Percentiles rank a stretch among this genome's conserved stretches.
phyloP scores from a whole-genome alignment of 2,888 invertebrate species.

The Dinocampus coccinellae region DNA sequence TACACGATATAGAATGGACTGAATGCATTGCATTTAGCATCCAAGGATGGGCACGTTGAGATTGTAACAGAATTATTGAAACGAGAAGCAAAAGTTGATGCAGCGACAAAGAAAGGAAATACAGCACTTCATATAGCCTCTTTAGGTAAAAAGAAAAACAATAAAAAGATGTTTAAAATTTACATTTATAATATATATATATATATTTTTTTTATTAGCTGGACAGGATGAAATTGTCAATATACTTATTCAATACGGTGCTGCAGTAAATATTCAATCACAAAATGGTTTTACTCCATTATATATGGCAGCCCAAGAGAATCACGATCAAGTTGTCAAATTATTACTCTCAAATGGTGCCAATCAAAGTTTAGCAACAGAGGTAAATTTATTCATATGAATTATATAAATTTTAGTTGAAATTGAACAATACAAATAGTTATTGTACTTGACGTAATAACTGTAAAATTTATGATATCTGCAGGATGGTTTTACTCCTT shows the following conservation, averaged over 20 bases:
- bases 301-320: conserved; percentile 99
- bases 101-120: conserved; percentile 97
- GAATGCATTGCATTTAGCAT: conserved; percentile 96
- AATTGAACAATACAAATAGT: not conserved
- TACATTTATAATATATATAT: not conserved
- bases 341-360: conserved; percentile 92
- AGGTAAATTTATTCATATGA: conserved; percentile 72
- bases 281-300: conserved; percentile 98
- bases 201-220: conserved; percentile 71
- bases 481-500: conserved; percentile 96
- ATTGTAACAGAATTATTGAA: conserved; percentile 93
- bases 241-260: conserved; percentile 90
- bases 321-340: conserved; percentile 93
- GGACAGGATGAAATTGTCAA: conserved; percentile 95
- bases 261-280: conserved; percentile 96
- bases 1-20: conserved; percentile 85
- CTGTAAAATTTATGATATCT: conserved; percentile 44
- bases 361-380: conserved; percentile 96
- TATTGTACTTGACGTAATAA: not conserved
- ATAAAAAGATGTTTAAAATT: not conserved
- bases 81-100: conserved; percentile 92
- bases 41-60: conserved; percentile 96
- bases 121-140: conserved; percentile 98
- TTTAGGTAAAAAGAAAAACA: conserved; percentile 70
- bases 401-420: not conserved